Conservation (phyloP, 2,888 invertebrate species). For the Dermolepida albohirtum region DNA sequence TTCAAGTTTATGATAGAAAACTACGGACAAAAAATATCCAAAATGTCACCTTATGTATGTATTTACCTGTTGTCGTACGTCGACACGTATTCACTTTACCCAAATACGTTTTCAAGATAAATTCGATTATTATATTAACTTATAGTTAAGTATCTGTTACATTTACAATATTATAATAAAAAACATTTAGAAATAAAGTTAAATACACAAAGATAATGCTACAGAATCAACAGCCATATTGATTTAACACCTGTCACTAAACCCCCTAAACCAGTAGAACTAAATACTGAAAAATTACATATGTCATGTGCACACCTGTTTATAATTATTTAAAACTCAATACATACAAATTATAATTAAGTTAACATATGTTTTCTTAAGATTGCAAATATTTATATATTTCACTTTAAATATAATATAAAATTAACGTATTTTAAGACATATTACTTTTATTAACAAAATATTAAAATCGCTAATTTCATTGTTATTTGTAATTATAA, state of each 20-base stretch:
- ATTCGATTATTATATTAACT: conserved; percentile 1
- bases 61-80: conserved; percentile 39
- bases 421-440: no score
- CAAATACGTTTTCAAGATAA: conserved; percentile 25
- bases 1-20: conserved; percentile 5
- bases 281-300: no score
- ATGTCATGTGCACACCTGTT: no score
- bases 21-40: conserved; percentile 2
- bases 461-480: no score
- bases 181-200: conserved; percentile 27
- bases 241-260: conserved; percentile 37
- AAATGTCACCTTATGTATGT: conserved; percentile 33
- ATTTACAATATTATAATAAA: conserved; percentile 23
- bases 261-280: no score
- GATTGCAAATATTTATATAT: no score
- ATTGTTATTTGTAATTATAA: no score
- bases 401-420: no score
- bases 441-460: no score
- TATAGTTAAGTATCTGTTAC: conserved; percentile 20
- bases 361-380: no score
- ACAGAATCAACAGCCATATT: conserved; percentile 39
- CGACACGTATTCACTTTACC: conserved; percentile 36
- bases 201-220: conserved; percentile 38
- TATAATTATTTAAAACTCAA: no score
- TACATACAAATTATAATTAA: no score